phyloP scores from a whole-genome alignment of 2,888 invertebrate genomes.

The Drosophila paranaensis region DNA sequence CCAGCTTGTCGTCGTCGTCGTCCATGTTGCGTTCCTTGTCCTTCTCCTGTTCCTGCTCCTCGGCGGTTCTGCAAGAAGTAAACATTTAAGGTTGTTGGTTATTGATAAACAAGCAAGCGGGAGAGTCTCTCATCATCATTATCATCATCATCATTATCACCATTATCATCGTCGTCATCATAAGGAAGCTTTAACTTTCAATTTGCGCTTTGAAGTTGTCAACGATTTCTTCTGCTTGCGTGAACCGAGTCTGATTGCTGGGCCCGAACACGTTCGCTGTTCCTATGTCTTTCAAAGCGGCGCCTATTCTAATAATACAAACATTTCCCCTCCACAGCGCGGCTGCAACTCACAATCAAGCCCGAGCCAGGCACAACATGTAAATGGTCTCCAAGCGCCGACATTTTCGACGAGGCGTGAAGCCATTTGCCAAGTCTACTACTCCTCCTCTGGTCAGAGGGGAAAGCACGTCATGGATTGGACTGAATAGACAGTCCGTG shows the following conservation, averaged over 20 bases:
- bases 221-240: slow-evolving; percentile 28
- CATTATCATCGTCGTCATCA: slow-evolving; percentile 9
- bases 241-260: slow-evolving; percentile 35
- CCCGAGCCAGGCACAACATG: slow-evolving; percentile 37
- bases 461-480: slow-evolving; percentile 4
- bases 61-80: slow-evolving; percentile 63
- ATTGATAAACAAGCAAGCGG: neutral
- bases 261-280: neutral
- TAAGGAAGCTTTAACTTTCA: slow-evolving; percentile 37
- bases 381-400: slow-evolving; percentile 60
- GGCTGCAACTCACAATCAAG: slow-evolving; percentile 40
- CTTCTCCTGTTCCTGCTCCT: slow-evolving; percentile 52
- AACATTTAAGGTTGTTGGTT: slow-evolving; percentile 1
- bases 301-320: slow-evolving; percentile 55
- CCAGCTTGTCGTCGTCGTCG: slow-evolving; percentile 82
- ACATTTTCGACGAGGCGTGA: slow-evolving; percentile 58
- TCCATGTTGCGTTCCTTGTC: slow-evolving; percentile 76
- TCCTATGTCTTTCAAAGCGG: slow-evolving; percentile 10
- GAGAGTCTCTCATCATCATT: neutral
- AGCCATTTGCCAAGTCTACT: slow-evolving; percentile 40
- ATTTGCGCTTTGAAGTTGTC: slow-evolving; percentile 64
- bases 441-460: neutral
- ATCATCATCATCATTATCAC: slow-evolving; percentile 7
- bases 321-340: slow-evolving; percentile 24
- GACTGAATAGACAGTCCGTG: slow-evolving; percentile 12